These are phyloP conservation scores for Aegypius monachus DNA, from an alignment of 2,113 vertebrate species.

Conservation along the genomic window DNA sequence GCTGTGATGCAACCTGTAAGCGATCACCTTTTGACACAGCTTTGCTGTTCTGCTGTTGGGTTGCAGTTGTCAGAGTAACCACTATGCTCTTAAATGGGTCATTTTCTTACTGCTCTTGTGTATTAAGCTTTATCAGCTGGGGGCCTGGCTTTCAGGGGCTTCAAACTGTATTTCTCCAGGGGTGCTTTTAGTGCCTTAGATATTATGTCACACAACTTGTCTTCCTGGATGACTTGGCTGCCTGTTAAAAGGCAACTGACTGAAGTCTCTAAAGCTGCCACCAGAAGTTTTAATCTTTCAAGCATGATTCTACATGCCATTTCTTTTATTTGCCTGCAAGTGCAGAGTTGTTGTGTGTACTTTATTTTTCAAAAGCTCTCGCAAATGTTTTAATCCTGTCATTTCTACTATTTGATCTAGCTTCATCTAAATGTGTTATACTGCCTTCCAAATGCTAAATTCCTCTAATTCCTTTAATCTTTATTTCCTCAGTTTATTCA, in stretches of 20 bases:
- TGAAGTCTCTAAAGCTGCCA: neutral
- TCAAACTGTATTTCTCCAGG: neutral
- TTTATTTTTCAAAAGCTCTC: neutral
- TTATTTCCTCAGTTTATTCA: neutral
- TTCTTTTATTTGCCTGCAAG: constrained; percentile 17
- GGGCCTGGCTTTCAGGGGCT: neutral
- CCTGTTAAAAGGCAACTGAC: neutral
- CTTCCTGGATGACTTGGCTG: neutral
- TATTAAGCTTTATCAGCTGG: neutral
- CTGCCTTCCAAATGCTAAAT: neutral
- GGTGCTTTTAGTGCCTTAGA: neutral
- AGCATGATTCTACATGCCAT: constrained; percentile 47
- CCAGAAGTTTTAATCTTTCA: constrained; percentile 21
- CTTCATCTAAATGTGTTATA: neutral
- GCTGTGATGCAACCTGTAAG: neutral
- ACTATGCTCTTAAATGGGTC: neutral
- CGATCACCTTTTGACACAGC: neutral
- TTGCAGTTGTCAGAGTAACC: neutral
- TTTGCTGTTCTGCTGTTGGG: neutral
- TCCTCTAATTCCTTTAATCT: neutral
- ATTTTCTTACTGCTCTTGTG: neutral
- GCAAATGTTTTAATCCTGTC: constrained; percentile 6
- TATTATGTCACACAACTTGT: neutral
- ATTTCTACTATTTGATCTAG: neutral
- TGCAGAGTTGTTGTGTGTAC: neutral